Evolutionary conservation across 2,888 invertebrate species (phyloP).

Genomic region (Oligia latruncula): DNA sequence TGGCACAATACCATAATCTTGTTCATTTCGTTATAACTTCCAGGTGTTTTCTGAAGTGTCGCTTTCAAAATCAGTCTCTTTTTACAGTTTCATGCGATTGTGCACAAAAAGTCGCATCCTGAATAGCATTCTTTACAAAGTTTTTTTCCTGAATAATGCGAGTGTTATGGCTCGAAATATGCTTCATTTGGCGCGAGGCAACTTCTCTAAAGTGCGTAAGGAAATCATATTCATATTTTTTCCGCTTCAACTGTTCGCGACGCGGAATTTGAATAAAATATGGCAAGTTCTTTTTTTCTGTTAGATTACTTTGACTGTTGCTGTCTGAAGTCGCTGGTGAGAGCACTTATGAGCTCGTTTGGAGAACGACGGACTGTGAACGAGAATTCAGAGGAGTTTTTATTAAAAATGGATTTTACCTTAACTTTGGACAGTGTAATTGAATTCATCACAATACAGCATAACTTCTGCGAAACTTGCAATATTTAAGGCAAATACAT

Average conservation of each 20-base stretch:
- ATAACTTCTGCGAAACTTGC: background rate
- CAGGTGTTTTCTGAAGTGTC: background rate
- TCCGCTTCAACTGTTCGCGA: conserved; percentile 87
- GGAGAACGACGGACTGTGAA: conserved; percentile 28
- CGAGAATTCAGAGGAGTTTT: conserved; percentile 25
- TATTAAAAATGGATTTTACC: conserved; percentile 5
- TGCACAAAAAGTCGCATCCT: conserved; percentile 41
- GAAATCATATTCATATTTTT: conserved; percentile 90
- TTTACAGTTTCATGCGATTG: background rate
- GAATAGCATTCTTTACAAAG: conserved; percentile 62
- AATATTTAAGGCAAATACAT: background rate
- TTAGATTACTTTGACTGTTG: conserved; percentile 68
- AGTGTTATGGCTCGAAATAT: conserved; percentile 89
- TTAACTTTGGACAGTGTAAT: background rate
- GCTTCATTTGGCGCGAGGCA: conserved; percentile 88
- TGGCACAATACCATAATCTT: background rate
- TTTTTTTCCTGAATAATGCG: conserved; percentile 85
- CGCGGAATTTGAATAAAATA: conserved; percentile 85
- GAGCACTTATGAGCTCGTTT: conserved; percentile 56
- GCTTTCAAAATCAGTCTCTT: background rate
- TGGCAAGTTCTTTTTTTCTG: conserved; percentile 65
- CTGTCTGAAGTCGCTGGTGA: conserved; percentile 46
- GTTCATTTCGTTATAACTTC: background rate
- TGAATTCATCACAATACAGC: background rate
- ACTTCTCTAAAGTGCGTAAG: conserved; percentile 85